Conservation (phyloP, 1,140 invertebrate genomes). For the Bombus difficillimus region DNA sequence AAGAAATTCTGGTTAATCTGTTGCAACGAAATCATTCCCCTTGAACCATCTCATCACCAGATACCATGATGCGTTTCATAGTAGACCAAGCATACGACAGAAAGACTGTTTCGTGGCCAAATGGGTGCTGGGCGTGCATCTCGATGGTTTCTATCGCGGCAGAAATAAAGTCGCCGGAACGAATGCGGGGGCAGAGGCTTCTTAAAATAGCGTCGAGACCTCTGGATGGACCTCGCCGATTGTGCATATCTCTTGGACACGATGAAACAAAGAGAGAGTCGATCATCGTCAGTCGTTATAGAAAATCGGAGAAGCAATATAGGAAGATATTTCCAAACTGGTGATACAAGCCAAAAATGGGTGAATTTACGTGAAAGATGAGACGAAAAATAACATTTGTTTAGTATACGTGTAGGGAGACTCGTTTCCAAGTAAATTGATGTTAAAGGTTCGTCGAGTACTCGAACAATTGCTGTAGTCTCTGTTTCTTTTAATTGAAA, state of each 20-base stretch:
- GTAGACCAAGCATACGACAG: not conserved
- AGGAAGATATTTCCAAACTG: not conserved
- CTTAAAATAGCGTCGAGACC: constrained; percentile 63
- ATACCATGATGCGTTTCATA: not conserved
- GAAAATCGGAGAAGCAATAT: not conserved
- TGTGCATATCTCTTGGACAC: constrained; percentile 45
- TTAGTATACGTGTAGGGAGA: too few relatives aligned
- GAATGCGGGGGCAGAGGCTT: constrained; percentile 59
- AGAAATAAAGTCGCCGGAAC: constrained; percentile 60
- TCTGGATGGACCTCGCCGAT: constrained; percentile 38
- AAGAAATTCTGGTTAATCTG: not conserved
- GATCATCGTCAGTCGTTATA: not conserved
- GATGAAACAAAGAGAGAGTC: constrained; percentile 55
- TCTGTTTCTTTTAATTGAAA: too few relatives aligned
- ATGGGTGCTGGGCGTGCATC: constrained; percentile 4
- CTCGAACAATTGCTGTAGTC: too few relatives aligned
- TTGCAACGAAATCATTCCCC: not conserved
- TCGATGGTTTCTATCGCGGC: constrained; percentile 42
- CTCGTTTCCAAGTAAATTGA: too few relatives aligned
- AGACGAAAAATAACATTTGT: not conserved
- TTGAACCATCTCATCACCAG: too few relatives aligned
- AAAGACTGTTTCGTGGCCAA: not conserved
- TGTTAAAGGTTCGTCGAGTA: too few relatives aligned
- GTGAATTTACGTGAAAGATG: not conserved
- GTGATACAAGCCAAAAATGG: not conserved